These are phyloP conservation scores for Neodiprion fabricii DNA, from an alignment of 1,140 invertebrate species.

Conservation along the genomic window DNA sequence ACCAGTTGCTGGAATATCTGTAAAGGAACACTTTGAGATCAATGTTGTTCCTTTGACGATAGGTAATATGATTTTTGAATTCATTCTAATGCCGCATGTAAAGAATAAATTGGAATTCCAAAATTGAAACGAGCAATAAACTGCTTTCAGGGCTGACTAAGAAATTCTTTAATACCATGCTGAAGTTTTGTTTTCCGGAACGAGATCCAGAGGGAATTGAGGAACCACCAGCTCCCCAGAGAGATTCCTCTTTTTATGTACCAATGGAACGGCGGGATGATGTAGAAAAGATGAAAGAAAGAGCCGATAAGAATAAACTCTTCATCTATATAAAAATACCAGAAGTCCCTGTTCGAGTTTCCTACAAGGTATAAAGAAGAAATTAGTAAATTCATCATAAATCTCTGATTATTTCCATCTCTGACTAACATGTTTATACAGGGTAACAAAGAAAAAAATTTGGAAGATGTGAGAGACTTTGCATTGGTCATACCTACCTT, in stretches of 20 bases:
- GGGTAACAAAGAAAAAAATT: conserved; percentile 97
- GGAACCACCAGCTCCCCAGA: conserved; percentile 65
- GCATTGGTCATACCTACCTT: conserved; percentile 92
- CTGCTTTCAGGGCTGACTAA: conserved; percentile 81
- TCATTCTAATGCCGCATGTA: conserved; percentile 19
- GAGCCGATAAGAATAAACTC: conserved; percentile 97
- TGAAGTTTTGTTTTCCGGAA: conserved; percentile 99
- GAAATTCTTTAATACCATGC: conserved; percentile 97
- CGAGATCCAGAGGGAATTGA: conserved; percentile 86
- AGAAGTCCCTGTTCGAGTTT: conserved; percentile 94
- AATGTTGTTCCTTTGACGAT: conserved; percentile 94
- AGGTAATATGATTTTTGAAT: conserved; percentile 61
- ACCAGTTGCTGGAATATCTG: conserved; percentile 95
- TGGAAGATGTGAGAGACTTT: conserved; percentile 94
- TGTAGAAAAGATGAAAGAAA: conserved; percentile 98
- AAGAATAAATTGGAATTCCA: background rate
- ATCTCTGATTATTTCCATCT: conserved; percentile 2
- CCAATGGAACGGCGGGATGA: conserved; percentile 87
- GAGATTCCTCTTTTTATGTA: conserved; percentile 89
- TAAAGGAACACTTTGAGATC: conserved; percentile 98
- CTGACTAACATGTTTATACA: conserved; percentile 25
- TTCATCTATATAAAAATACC: conserved; percentile 99
- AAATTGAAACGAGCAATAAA: background rate
- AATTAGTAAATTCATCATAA: conserved; percentile 9
- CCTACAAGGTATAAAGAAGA: conserved; percentile 77